These are phyloP conservation scores for Anagrus nilaparvatae DNA, from an alignment of 1,140 invertebrate genomes.

Conservation along the genomic window DNA sequence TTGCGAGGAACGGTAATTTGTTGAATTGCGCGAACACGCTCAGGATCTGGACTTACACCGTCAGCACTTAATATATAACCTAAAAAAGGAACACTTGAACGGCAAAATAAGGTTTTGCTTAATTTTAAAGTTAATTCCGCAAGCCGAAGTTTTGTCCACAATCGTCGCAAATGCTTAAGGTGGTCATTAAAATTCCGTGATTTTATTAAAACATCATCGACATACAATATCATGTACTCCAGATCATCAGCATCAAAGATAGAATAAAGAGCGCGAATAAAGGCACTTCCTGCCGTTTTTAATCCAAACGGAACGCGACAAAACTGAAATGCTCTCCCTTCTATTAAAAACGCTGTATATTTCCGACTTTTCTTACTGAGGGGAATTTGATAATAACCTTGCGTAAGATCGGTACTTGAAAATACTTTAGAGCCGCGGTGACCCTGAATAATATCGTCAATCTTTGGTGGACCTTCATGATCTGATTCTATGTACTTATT, in stretches of 20 bases:
- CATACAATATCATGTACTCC: not conserved
- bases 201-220: not conserved
- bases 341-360: conserved; percentile 3
- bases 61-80: conserved; percentile 21
- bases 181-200: not conserved
- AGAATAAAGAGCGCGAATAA: not conserved
- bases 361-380: not conserved
- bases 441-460: not conserved
- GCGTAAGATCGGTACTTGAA: not conserved
- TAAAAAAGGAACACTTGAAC: conserved; percentile 15
- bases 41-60: conserved; percentile 24
- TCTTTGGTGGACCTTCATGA: not conserved
- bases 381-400: not conserved
- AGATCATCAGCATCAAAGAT: not conserved
- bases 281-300: not conserved
- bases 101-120: not conserved
- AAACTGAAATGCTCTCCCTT: not conserved
- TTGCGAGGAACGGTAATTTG: conserved; percentile 23
- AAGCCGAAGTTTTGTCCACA: not conserved
- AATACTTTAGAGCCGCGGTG: conserved; percentile 1
- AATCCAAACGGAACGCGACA: conserved; percentile 3
- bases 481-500: not conserved
- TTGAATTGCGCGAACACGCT: conserved; percentile 24
- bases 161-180: not conserved
- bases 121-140: not conserved